phyloP scores from a whole-genome alignment of 2,113 vertebrate species.

The Rhineura floridana region DNA sequence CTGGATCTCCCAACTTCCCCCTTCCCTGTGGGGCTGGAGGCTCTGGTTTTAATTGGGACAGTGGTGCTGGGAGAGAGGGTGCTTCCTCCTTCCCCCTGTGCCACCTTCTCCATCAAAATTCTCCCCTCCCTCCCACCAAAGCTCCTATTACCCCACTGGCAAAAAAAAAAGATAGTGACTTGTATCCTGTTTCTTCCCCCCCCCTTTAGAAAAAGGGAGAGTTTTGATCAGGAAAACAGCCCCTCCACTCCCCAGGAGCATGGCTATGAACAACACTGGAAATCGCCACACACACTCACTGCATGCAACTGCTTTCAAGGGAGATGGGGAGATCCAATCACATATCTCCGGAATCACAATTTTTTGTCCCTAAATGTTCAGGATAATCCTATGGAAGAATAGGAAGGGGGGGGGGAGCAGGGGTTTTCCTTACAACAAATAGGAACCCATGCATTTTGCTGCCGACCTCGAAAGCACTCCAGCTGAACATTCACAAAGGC shows the following conservation, averaged over 20 bases:
- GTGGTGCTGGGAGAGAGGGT: neutral
- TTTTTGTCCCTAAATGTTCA: too few relatives aligned
- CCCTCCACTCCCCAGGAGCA: neutral
- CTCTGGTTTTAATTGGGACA: neutral
- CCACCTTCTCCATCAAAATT: neutral
- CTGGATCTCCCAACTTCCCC: neutral
- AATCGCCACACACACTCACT: neutral
- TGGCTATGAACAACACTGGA: neutral
- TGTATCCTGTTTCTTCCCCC: neutral
- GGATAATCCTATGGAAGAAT: too few relatives aligned
- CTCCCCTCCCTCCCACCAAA: neutral
- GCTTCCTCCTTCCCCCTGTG: neutral
- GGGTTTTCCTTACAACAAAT: too few relatives aligned
- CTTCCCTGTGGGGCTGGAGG: too few relatives aligned
- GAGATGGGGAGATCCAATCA: too few relatives aligned
- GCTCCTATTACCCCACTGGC: neutral
- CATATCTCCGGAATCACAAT: too few relatives aligned
- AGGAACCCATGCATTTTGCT: too few relatives aligned
- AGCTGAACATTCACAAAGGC: too few relatives aligned
- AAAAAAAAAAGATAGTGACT: neutral
- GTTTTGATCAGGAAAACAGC: neutral
- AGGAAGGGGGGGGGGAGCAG: too few relatives aligned
- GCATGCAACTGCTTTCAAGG: too few relatives aligned
- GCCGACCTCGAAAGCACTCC: too few relatives aligned
- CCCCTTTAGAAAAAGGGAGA: neutral